Evolutionary conservation across 1,140 invertebrate species (phyloP).

Genomic region (Zaprionus taronus): DNA sequence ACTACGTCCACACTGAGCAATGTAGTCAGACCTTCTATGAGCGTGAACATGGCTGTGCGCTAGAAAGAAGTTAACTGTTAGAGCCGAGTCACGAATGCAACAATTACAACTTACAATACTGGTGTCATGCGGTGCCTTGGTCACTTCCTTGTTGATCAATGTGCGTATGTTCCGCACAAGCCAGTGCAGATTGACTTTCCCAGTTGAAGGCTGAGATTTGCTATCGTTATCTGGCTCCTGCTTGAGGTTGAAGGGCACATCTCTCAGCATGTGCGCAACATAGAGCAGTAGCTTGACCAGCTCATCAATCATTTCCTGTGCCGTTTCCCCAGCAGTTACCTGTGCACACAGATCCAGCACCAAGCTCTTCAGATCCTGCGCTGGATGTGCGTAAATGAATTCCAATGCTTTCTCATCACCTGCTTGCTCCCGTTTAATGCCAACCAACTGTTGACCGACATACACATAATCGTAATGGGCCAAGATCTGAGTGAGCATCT

Average conservation of each 20-base stretch:
- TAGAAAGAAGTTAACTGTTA: constrained; percentile 62
- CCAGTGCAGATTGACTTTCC: constrained; percentile 85
- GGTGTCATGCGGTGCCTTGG: constrained; percentile 84
- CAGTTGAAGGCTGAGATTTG: constrained; percentile 8
- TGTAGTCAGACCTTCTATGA: constrained; percentile 88
- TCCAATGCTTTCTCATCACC: constrained; percentile 64
- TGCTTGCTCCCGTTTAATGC: constrained; percentile 50
- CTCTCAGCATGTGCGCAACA: constrained; percentile 87
- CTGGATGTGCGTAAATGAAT: constrained; percentile 88
- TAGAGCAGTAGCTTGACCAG: constrained; percentile 91
- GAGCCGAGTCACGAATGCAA: too few species aligned
- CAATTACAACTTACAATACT: constrained; percentile 84
- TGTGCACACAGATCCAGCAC: constrained; percentile 90
- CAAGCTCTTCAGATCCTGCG: constrained; percentile 87
- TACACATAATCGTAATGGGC: constrained; percentile 86
- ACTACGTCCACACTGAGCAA: constrained; percentile 85
- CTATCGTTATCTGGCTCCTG: constrained; percentile 34
- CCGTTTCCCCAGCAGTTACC: constrained; percentile 87
- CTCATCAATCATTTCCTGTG: constrained; percentile 88
- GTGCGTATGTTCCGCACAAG: constrained; percentile 86
- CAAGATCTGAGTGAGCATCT: constrained; percentile 90
- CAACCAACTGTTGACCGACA: constrained; percentile 75
- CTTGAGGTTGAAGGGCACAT: constrained; percentile 83
- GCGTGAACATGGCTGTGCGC: constrained; percentile 89
- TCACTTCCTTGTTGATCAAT: constrained; percentile 87